phyloP scores from a whole-genome alignment of 2,797 vertebrate species.

The Sarcophilus harrisii region DNA sequence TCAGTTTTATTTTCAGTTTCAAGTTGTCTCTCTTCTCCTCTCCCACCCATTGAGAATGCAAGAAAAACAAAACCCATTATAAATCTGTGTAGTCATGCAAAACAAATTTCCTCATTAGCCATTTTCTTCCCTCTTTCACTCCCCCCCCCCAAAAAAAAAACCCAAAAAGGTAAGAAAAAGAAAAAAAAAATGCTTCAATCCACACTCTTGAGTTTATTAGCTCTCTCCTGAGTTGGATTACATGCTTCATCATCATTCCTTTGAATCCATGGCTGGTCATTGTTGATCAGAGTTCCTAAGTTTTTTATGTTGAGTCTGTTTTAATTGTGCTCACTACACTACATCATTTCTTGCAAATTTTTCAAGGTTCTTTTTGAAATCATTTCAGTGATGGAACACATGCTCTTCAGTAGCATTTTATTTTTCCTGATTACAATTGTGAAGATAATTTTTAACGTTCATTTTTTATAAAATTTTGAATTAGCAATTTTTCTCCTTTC shows the following conservation, averaged over 20 bases:
- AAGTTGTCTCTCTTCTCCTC: not conserved
- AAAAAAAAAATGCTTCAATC: not conserved
- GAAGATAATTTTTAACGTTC: not conserved
- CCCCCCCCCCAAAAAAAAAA: not conserved
- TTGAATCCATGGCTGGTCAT: not conserved
- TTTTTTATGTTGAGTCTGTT: not conserved
- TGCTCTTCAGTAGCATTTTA: not conserved
- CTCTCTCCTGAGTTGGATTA: not conserved
- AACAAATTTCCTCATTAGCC: not conserved
- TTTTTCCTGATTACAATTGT: not conserved
- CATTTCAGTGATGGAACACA: not conserved
- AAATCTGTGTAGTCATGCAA: not conserved
- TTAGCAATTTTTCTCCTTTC: not conserved
- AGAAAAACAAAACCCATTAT: not conserved
- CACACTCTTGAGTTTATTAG: too few species aligned
- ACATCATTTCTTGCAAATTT: not conserved
- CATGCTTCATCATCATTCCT: not conserved
- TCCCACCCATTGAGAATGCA: not conserved
- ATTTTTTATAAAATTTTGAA: not conserved
- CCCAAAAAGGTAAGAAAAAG: not conserved
- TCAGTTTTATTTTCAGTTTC: not conserved
- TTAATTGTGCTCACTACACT: not conserved
- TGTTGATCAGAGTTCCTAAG: not conserved
- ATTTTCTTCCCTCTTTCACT: too few species aligned
- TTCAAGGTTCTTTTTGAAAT: not conserved